These are phyloP conservation scores for Bufotes viridis DNA, from an alignment of 2,797 vertebrate species.

Conservation along the genomic window DNA sequence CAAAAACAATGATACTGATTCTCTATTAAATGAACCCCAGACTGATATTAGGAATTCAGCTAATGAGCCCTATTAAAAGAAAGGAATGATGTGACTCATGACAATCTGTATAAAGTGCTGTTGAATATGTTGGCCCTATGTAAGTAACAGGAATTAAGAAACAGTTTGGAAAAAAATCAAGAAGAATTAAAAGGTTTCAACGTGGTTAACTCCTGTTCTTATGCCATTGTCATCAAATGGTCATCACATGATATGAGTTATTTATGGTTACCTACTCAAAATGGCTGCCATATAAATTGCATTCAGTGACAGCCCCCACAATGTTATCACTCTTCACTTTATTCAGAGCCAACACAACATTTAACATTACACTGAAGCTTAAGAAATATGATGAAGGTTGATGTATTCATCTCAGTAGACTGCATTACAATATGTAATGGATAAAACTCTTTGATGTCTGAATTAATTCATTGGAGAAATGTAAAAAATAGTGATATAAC, in stretches of 20 bases:
- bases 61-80: no score
- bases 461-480: slow-evolving; percentile 16
- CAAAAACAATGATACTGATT: no score
- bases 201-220: not conserved
- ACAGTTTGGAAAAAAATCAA: not conserved
- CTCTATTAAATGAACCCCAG: no score
- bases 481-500: slow-evolving; percentile 19
- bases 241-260: not conserved
- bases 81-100: not conserved
- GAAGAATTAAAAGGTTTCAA: not conserved
- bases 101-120: no score
- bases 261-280: slow-evolving; percentile 5
- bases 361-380: slow-evolving; percentile 9
- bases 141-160: no score
- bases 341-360: not conserved
- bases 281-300: slow-evolving; percentile 6
- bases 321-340: not conserved
- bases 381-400: slow-evolving; percentile 10
- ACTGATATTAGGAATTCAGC: no score
- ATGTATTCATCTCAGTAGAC: slow-evolving; percentile 5
- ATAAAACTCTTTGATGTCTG: not conserved
- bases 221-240: not conserved
- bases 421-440: slow-evolving; percentile 19
- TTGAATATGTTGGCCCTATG: no score
- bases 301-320: not conserved